phyloP scores from a whole-genome alignment of 2,797 vertebrate species.

The Hippocampus kuda region DNA sequence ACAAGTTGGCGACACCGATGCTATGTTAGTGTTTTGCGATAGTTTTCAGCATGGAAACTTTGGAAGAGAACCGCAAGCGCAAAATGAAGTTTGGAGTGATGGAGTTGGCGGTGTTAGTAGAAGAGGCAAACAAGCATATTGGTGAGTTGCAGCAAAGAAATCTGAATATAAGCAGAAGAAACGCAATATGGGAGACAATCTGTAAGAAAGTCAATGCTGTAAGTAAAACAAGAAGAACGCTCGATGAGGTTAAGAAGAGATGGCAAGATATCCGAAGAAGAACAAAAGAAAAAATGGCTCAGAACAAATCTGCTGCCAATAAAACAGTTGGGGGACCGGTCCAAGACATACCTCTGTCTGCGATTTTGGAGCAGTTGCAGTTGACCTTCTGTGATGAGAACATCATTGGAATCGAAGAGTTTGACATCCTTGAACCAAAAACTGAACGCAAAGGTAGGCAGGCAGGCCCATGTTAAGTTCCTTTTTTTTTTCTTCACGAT shows the following conservation, averaged over 20 bases:
- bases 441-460: not conserved
- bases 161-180: not conserved
- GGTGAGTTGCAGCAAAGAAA: not conserved
- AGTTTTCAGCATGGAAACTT: not conserved
- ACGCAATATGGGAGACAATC: not conserved
- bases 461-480: not conserved
- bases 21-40: not conserved
- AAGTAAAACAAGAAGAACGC: not conserved
- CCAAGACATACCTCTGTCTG: not conserved
- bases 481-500: too few relatives aligned
- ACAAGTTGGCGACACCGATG: not conserved
- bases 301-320: not conserved
- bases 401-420: not conserved
- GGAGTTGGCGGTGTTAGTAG: not conserved
- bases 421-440: not conserved
- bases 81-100: not conserved
- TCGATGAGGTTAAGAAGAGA: not conserved
- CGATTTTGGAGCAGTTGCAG: not conserved
- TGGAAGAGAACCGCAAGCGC: not conserved
- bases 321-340: not conserved
- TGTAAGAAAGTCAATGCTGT: conserved; percentile 1
- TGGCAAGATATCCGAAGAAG: not conserved
- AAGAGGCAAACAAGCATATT: not conserved
- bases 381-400: not conserved
- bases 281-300: not conserved